A percentile compares a stretch with the other conserved stretches of the same genome.
Conservation (phyloP, 2,797 vertebrate species). For the Chanos chanos region DNA sequence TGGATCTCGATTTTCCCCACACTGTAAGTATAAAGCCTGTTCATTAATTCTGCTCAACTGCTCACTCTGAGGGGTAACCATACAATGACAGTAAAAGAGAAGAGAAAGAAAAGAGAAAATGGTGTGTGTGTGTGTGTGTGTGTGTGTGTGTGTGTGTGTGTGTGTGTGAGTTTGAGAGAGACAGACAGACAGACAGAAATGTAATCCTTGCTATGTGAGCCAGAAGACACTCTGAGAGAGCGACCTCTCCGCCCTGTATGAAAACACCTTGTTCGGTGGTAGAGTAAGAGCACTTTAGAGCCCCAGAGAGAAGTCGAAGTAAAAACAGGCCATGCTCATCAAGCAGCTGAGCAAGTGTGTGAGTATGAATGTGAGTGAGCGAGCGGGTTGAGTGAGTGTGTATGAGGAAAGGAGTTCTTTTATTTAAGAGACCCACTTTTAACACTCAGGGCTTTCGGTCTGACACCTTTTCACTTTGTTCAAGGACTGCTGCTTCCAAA, state of each 20-base stretch:
- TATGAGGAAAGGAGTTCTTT: conserved; percentile 22
- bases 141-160: conserved; percentile 21
- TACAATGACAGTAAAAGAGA: conserved; percentile 15
- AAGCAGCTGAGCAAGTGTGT: conserved; percentile 28
- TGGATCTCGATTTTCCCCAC: too few relatives aligned
- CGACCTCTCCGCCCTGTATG: background rate
- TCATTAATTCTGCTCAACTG: too few relatives aligned
- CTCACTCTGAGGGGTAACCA: conserved; percentile 22
- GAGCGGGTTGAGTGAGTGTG: conserved; percentile 7
- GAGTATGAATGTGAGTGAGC: conserved; percentile 25
- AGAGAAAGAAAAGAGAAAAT: conserved; percentile 35
- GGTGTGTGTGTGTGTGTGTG: background rate
- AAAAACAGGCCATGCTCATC: too few relatives aligned
- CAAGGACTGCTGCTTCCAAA: background rate
- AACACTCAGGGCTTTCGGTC: conserved; percentile 7
- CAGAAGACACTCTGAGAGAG: background rate
- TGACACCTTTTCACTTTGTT: conserved; percentile 18
- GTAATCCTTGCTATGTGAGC: conserved; percentile 30
- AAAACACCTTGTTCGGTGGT: conserved; percentile 30
- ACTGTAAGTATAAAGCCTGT: too few relatives aligned
- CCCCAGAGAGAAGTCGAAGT: too few relatives aligned
- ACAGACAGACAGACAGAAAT: too few relatives aligned
- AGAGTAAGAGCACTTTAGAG: conserved; percentile 34
- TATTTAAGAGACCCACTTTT: too few relatives aligned
- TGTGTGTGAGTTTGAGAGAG: conserved; percentile 25